Evolutionary conservation across 1,140 invertebrate genomes (phyloP).

Genomic region (Penaeus chinensis): DNA sequence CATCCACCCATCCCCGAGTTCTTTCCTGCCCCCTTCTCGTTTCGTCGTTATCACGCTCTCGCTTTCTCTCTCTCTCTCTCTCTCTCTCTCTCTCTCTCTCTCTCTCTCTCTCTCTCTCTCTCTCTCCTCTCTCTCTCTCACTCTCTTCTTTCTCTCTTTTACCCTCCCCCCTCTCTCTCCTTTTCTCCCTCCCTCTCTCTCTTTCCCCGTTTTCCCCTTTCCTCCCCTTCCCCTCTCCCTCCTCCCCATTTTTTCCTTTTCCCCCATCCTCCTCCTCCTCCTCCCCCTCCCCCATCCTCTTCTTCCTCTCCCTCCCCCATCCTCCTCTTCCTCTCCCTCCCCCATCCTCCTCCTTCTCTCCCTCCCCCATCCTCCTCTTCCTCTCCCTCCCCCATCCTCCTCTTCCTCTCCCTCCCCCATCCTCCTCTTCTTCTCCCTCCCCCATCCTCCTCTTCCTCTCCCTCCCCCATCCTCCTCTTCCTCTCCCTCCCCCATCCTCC

Average conservation of each 20-base stretch:
- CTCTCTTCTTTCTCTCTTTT: conserved; percentile 30
- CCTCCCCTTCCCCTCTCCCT: not conserved
- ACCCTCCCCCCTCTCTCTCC: conserved; percentile 9
- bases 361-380: too few relatives aligned
- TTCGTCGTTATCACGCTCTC: not conserved
- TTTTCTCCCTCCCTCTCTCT: not conserved
- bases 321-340: too few relatives aligned
- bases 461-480: too few relatives aligned
- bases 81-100: not conserved
- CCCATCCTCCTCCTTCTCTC: too few relatives aligned
- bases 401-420: too few relatives aligned
- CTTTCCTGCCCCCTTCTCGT: not conserved
- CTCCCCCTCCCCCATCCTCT: too few relatives aligned
- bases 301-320: too few relatives aligned
- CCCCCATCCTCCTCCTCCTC: too few relatives aligned
- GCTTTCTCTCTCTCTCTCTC: not conserved
- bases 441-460: too few relatives aligned
- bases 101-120: not conserved
- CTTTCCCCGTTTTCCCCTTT: not conserved
- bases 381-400: too few relatives aligned
- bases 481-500: too few relatives aligned
- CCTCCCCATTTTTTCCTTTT: not conserved
- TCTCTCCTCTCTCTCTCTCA: not conserved
- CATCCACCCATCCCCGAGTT: not conserved
- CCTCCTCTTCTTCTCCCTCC: too few relatives aligned